phyloP scores from a whole-genome alignment of 2,113 vertebrate genomes.

The Salvelinus namaycush region DNA sequence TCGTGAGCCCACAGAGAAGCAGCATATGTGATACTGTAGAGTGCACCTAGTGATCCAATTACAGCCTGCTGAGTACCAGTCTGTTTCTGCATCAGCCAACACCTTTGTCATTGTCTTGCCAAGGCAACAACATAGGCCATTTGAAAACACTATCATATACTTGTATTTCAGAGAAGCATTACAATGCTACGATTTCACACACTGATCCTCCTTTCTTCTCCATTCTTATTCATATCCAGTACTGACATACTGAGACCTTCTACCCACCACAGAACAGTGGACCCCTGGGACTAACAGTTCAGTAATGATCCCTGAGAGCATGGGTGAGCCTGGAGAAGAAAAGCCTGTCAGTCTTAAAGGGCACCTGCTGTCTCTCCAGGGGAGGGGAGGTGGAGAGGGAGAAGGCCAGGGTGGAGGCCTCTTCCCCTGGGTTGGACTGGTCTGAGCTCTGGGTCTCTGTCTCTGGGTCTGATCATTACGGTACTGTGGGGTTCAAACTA shows the following conservation, averaged over 20 bases:
- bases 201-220: no score
- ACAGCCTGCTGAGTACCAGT: no score
- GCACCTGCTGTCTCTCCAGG: slow-evolving; percentile 27
- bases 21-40: no score
- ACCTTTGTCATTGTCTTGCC: background rate
- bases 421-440: background rate
- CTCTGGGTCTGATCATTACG: background rate
- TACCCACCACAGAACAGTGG: background rate
- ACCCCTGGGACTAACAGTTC: background rate
- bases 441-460: background rate
- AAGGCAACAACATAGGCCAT: background rate
- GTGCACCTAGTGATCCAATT: no score
- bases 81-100: background rate
- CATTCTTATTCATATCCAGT: background rate
- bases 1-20: no score
- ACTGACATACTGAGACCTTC: background rate
- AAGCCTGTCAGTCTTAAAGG: background rate
- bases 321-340: background rate
- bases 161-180: no score
- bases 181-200: no score
- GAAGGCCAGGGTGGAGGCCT: background rate
- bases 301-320: background rate
- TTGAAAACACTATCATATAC: no score
- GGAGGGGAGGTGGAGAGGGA: no score
- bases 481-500: background rate